Evolutionary conservation across 2,113 vertebrate genomes (phyloP).

Genomic region (Piprites chloris): DNA sequence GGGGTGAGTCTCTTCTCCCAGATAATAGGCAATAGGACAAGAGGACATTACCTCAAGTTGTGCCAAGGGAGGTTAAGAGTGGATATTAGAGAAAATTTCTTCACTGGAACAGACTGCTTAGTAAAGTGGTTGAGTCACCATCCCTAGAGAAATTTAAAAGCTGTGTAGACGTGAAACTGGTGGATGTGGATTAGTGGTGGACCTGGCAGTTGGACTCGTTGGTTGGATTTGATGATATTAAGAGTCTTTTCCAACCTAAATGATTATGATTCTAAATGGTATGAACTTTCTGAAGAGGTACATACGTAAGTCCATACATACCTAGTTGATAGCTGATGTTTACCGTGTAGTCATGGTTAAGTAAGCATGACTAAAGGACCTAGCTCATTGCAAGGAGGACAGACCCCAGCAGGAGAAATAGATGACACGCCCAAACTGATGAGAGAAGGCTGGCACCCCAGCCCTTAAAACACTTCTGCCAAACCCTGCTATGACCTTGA

Average conservation of each 20-base stretch:
- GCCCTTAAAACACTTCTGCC: not conserved
- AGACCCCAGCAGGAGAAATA: not conserved
- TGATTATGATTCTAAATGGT: not conserved
- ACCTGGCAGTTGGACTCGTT: not conserved
- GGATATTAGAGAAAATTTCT: not conserved
- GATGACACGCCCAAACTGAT: not conserved
- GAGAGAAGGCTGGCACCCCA: not conserved
- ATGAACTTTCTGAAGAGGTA: not conserved
- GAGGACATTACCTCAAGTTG: not conserved
- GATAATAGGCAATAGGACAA: accelerated
- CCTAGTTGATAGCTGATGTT: accelerated
- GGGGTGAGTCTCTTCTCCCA: not conserved
- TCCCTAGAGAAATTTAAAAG: not conserved
- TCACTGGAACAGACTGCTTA: not conserved
- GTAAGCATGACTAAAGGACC: not conserved
- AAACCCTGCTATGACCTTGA: too few species aligned
- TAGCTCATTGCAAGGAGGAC: not conserved
- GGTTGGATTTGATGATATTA: not conserved
- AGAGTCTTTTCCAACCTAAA: not conserved
- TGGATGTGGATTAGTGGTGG: not conserved
- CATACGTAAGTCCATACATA: accelerated
- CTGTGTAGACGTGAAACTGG: not conserved
- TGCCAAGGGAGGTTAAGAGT: not conserved
- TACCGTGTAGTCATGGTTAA: not conserved
- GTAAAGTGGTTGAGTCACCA: not conserved